Base-by-base conservation (phyloP, 1,140 invertebrate species). In the Eupristina koningsbergeri region DNA sequence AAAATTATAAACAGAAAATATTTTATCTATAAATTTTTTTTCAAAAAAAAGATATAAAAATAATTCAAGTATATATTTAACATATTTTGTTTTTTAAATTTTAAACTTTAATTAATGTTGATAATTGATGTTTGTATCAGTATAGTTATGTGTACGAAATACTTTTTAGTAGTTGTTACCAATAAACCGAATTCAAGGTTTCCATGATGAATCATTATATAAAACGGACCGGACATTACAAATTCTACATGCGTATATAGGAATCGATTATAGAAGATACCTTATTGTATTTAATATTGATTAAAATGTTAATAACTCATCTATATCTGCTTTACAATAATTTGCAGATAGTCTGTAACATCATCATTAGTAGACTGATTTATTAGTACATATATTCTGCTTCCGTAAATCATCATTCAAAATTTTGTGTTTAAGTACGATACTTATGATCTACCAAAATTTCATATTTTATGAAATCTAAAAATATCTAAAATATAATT, bases 221-320 rank as follows among this genome's bases (percentile, higher is more conserved):
- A 58, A 71, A 63, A 81, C 63, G 45, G 39, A n/a, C 75, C 31
- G 41, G 22, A 47, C 61, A 81, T 81, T 81, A 39, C 39, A 53
- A 81, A 81, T 81, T 39, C 75, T 63, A 34, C 58, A 15, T 81
- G 69, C 39, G 22, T 81, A 19, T 26, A n/a, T 41, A n/a, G 8
- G 39, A 81, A 64, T 75, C 69, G 71, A 75, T 81, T 63, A 45
- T 47, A 19, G 29, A 8, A 47, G 58, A 80, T 73, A 73, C 58
- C 36, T 45, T 58, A 39, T 13, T 39, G 29, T 19, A 8, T 29
- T n/a, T 36, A 31, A 74, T 61, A 82, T 79, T 87, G 87, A 89
- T 89, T 87, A 88, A 88, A 89, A 86, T 76, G 84, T 64, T 81
- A 87, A 89, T 88, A 89, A 89, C 88, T 86, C 74, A 86, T 82